phyloP scores from a whole-genome alignment of 2,888 invertebrate species.

The Ophion ellenae region DNA sequence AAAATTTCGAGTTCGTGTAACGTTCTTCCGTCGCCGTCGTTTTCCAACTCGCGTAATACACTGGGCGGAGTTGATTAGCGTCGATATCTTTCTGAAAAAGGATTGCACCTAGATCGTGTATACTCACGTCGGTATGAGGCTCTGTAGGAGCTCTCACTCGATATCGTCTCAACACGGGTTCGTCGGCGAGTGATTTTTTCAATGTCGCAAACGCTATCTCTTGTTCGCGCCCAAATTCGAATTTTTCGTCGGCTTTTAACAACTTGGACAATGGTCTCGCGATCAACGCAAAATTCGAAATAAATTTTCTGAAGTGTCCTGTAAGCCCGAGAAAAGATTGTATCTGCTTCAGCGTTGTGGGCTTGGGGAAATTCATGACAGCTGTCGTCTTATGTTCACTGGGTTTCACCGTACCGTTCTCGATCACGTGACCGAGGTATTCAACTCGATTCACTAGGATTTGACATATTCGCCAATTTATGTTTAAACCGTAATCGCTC shows the following conservation, averaged over 20 bases:
- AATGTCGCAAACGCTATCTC: slow-evolving; percentile 44
- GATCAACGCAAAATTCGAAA: slow-evolving; percentile 62
- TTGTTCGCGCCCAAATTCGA: slow-evolving; percentile 52
- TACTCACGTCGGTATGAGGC: slow-evolving; percentile 35
- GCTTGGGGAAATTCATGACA: slow-evolving; percentile 59
- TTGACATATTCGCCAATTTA: too few species aligned
- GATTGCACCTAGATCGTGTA: slow-evolving; percentile 59
- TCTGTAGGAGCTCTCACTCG: slow-evolving; percentile 20
- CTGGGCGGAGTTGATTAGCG: slow-evolving; percentile 28
- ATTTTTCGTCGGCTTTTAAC: slow-evolving; percentile 63
- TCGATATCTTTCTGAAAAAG: slow-evolving; percentile 34
- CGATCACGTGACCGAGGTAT: too few species aligned
- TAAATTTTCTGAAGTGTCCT: slow-evolving; percentile 66
- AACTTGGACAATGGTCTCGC: slow-evolving; percentile 71
- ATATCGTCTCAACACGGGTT: slow-evolving; percentile 46
- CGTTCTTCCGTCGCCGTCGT: slow-evolving; percentile 11
- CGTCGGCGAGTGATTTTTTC: slow-evolving; percentile 35
- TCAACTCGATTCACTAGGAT: too few species aligned
- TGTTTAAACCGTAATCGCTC: too few species aligned
- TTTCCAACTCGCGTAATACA: slow-evolving; percentile 44
- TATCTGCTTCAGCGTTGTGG: slow-evolving; percentile 35
- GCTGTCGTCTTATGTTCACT: slow-evolving; percentile 57
- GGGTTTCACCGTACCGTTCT: slow-evolving; percentile 18
- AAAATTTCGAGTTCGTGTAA: slow-evolving; percentile 59
- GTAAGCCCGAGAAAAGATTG: slow-evolving; percentile 66